Percentiles rank a stretch among this genome's conserved stretches.
These are phyloP conservation scores for Drosophila novamexicana DNA, from an alignment of 1,140 invertebrate species.

Conservation along the genomic window DNA sequence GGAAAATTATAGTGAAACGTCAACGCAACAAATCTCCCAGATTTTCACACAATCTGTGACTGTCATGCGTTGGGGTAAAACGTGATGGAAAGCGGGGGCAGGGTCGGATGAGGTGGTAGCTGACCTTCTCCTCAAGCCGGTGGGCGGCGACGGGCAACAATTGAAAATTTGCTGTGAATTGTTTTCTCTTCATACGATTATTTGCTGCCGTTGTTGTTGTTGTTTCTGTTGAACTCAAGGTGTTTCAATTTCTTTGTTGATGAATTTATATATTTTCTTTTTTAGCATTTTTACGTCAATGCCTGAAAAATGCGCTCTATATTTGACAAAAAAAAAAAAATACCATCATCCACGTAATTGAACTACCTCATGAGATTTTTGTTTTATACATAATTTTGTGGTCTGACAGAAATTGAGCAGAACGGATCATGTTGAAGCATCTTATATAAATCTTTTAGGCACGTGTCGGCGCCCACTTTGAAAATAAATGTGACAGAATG, in stretches of 20 bases:
- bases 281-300: constrained; percentile 64
- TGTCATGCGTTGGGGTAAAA: constrained; percentile 55
- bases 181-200: constrained; percentile 1
- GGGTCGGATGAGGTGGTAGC: background rate
- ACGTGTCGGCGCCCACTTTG: constrained; percentile 33
- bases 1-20: constrained; percentile 56
- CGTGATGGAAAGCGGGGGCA: background rate
- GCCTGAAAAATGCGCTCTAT: constrained; percentile 67
- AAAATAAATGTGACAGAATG: constrained; percentile 23
- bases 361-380: constrained; percentile 46
- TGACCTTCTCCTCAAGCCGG: constrained; percentile 30
- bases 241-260: constrained; percentile 27
- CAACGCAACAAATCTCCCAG: constrained; percentile 69
- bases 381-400: constrained; percentile 20
- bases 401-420: constrained; percentile 33
- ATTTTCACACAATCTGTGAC: constrained; percentile 76
- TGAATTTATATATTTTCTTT: constrained; percentile 22
- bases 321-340: background rate
- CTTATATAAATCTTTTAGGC: constrained; percentile 51
- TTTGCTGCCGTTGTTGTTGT: background rate
- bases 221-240: constrained; percentile 25
- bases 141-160: constrained; percentile 33
- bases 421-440: constrained; percentile 20
- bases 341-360: constrained; percentile 65
- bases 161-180: constrained; percentile 40